These are phyloP conservation scores for Colossoma macropomum DNA, from an alignment of 2,113 vertebrate genomes.

Conservation along the genomic window DNA sequence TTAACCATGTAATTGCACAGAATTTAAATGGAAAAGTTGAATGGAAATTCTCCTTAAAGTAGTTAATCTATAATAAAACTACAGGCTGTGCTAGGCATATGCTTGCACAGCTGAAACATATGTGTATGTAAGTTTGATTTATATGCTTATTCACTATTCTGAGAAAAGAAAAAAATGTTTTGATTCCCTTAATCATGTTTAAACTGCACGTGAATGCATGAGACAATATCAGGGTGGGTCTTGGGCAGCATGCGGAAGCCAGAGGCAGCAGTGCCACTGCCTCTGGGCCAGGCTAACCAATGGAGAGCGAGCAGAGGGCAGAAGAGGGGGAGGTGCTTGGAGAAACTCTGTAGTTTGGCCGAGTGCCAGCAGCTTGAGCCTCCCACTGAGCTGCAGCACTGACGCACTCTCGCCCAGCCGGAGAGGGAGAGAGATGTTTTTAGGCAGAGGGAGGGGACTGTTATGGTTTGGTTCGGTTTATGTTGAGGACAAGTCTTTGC, in stretches of 20 bases:
- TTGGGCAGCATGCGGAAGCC: slow-evolving; percentile 14
- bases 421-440: slow-evolving; percentile 52
- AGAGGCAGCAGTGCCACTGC: background rate
- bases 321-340: slow-evolving; percentile 57
- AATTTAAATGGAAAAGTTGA: too few species aligned
- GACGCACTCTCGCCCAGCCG: slow-evolving; percentile 69
- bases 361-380: slow-evolving; percentile 65
- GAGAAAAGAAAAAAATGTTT: background rate
- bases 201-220: background rate
- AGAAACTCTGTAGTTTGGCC: slow-evolving; percentile 66
- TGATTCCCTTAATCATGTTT: slow-evolving; percentile 55
- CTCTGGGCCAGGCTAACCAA: slow-evolving; percentile 37
- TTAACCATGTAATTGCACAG: slow-evolving; percentile 44
- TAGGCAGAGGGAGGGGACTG: slow-evolving; percentile 64
- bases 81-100: background rate
- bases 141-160: too few species aligned
- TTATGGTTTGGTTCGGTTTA: slow-evolving; percentile 62
- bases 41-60: slow-evolving; percentile 55
- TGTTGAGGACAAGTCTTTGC: slow-evolving; percentile 17
- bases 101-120: background rate
- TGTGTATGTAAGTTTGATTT: slow-evolving; percentile 34
- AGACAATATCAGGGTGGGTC: background rate
- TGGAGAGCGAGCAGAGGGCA: slow-evolving; percentile 32
- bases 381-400: slow-evolving; percentile 68
- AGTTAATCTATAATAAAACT: slow-evolving; percentile 39